These are phyloP conservation scores for Spodoptera picta DNA, from an alignment of 2,888 invertebrate species.

Conservation along the genomic window DNA sequence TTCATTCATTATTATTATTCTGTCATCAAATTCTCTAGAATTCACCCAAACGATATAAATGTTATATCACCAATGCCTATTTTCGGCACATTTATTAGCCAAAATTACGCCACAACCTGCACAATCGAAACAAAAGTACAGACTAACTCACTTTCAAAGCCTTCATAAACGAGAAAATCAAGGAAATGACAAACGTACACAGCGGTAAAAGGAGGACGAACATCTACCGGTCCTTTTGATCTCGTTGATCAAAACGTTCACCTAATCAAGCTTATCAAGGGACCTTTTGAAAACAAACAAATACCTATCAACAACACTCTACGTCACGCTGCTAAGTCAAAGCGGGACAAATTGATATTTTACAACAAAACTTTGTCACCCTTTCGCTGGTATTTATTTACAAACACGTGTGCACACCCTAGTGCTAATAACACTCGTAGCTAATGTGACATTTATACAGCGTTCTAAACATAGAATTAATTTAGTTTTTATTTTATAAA, in stretches of 20 bases:
- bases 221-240: constrained; percentile 8
- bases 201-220: no score
- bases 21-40: no score
- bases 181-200: no score
- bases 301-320: constrained; percentile 28
- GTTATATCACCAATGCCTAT: no score
- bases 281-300: constrained; percentile 25
- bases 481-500: constrained; percentile 42
- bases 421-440: constrained; percentile 47
- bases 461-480: constrained; percentile 45
- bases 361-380: constrained; percentile 57
- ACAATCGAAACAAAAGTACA: no score
- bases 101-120: not conserved
- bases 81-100: no score
- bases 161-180: no score
- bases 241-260: constrained; percentile 7
- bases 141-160: no score
- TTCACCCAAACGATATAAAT: no score
- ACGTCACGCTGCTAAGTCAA: constrained; percentile 29
- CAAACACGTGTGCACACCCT: constrained; percentile 61
- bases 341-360: constrained; percentile 55
- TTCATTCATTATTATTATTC: no score
- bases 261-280: constrained; percentile 9
- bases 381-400: constrained; percentile 53
- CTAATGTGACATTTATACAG: constrained; percentile 55